These are phyloP conservation scores for Leucania comma DNA, from an alignment of 2,888 invertebrate species.

Conservation along the genomic window DNA sequence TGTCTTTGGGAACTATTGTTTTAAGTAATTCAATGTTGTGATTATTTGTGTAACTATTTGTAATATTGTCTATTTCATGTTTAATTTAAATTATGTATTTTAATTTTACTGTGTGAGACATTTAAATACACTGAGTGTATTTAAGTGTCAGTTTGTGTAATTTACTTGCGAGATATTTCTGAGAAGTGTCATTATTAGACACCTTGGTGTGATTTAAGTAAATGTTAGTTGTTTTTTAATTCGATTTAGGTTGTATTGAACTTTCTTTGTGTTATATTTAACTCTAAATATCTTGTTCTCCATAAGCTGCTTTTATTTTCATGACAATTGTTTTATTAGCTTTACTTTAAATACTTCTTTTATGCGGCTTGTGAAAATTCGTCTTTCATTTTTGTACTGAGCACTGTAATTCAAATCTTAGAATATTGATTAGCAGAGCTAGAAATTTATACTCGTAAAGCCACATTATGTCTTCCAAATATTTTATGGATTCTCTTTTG, in stretches of 20 bases:
- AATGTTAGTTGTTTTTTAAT: not conserved
- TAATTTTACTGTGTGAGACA: conserved; percentile 1
- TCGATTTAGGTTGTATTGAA: not conserved
- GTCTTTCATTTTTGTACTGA: not conserved
- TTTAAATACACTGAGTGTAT: conserved; percentile 38
- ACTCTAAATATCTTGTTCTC: not conserved
- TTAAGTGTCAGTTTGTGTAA: conserved; percentile 6
- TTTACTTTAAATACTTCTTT: too few species aligned
- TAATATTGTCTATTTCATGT: conserved; percentile 15
- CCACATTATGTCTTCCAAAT: not conserved
- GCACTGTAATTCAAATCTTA: not conserved
- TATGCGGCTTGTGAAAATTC: not conserved
- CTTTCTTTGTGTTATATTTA: not conserved
- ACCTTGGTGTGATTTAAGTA: not conserved
- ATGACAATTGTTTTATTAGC: conserved; percentile 10
- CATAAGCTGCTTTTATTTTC: not conserved
- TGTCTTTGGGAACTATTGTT: conserved; percentile 5
- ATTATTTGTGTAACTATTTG: conserved; percentile 37
- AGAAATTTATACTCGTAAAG: not conserved
- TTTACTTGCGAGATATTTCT: not conserved
- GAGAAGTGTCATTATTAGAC: not conserved
- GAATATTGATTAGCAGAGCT: not conserved
- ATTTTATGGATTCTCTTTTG: not conserved
- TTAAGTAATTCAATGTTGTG: conserved; percentile 37
- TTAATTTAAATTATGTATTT: conserved; percentile 10